Evolutionary conservation across 2,888 invertebrate genomes (phyloP), one percentile per base, ranked within the genome.

Genomic region (Conistra vaccinii): DNA sequence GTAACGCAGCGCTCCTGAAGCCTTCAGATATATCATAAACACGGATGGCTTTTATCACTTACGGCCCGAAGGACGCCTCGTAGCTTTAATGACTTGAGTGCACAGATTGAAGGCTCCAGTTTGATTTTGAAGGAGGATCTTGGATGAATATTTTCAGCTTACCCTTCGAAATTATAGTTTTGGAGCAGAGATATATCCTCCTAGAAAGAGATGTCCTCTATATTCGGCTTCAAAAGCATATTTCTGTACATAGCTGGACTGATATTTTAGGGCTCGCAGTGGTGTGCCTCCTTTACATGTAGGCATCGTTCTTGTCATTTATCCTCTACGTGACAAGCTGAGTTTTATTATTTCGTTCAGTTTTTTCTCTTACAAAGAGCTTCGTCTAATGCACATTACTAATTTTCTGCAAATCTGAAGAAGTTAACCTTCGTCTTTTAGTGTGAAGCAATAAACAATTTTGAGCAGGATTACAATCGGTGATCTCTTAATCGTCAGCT

Each of bases 11-110:
- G 73, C 81, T 85, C 79, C 81, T 84, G 86, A 73, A 85, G 77
- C 85, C 86, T 87, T 89, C 84, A 84, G 84, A 85, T 86, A 83
- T 84, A 84, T 88, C 89, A 88, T 91, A 90, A 90, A 90, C 90
- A 89, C 84, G 83, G 85, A 84, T 87, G 85, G 89, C 88, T 89
- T 87, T 89, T 89, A 90, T 88, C 87, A 89, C 87, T 86, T 85
- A 78, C 69, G 83, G 73, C 51, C 63, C 75, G 68, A 66, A 79
- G 70, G 76, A 78, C 73, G 74, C 73, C 26, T 70, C 83, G 60
- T 65, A 58, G 70, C 77, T 84, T 84, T 87, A 86, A 87, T 81
- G 82, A 74, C 76, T 78, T 78, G 77, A 87, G 87, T 83, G 83
- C 83, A 79, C 73, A 74, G 72, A 80, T 84, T 85, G 66, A 63